Percentiles rank a stretch among this genome's conserved stretches.
These are phyloP conservation scores for Rhynchomys soricoides DNA, from an alignment of 2,113 vertebrate species.

Conservation along the genomic window DNA sequence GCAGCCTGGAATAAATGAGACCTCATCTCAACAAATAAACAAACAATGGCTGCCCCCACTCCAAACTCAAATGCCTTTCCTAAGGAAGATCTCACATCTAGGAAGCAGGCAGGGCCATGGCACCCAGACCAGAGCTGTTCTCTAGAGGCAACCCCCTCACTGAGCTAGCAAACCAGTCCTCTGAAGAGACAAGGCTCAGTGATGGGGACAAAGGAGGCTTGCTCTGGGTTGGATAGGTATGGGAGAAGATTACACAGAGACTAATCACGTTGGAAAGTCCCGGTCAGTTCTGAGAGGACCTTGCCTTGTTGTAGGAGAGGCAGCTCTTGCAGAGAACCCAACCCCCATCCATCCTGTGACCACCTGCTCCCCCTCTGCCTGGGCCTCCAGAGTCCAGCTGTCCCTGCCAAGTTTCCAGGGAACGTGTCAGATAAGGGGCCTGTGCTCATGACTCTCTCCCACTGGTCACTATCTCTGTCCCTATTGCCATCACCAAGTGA, in stretches of 20 bases:
- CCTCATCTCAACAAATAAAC: background rate
- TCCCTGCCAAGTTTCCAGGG: slow-evolving; percentile 90
- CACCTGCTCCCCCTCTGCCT: background rate
- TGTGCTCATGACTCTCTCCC: slow-evolving; percentile 85
- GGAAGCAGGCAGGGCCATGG: background rate
- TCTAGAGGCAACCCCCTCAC: background rate
- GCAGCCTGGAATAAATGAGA: background rate
- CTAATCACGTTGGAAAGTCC: background rate
- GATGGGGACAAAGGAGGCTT: background rate
- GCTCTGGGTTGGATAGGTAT: background rate
- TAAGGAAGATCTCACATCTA: background rate
- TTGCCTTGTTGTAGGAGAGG: background rate
- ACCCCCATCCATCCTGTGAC: background rate
- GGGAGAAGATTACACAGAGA: background rate
- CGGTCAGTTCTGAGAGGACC: background rate
- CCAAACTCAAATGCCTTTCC: background rate
- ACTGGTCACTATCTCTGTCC: slow-evolving; percentile 77
- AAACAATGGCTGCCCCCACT: background rate
- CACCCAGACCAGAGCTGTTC: background rate
- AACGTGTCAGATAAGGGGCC: slow-evolving; percentile 88
- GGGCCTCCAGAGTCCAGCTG: slow-evolving; percentile 62
- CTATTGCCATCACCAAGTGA: slow-evolving; percentile 23
- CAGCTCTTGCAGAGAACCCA: background rate
- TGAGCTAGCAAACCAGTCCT: background rate
- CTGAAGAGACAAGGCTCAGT: background rate